Percentiles rank a stretch among this genome's conserved stretches.
These are phyloP conservation scores for Merops nubicus DNA, from an alignment of 2,113 vertebrate species.

Conservation along the genomic window DNA sequence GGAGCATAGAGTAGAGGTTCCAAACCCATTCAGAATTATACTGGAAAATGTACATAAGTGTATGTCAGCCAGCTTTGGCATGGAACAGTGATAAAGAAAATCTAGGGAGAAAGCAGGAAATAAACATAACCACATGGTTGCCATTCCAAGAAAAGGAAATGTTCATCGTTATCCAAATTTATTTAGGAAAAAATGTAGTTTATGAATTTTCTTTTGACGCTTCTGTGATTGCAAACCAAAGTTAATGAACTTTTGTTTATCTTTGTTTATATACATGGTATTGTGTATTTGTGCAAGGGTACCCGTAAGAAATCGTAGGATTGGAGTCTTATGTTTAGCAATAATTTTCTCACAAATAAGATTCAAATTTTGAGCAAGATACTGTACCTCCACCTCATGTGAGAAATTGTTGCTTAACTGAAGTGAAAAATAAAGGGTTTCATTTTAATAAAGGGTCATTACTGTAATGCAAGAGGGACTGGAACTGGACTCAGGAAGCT, in stretches of 20 bases:
- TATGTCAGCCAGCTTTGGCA: background rate
- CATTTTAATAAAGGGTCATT: no score
- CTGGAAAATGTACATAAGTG: background rate
- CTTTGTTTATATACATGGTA: background rate
- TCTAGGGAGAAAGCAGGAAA: background rate
- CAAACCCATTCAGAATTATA: background rate
- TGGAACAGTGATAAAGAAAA: background rate
- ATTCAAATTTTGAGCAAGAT: background rate
- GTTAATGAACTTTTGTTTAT: background rate
- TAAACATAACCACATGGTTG: background rate
- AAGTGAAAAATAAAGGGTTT: background rate
- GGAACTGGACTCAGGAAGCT: background rate
- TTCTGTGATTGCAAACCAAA: background rate
- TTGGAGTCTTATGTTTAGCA: background rate
- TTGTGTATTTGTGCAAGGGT: background rate
- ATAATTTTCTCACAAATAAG: rapidly evolving
- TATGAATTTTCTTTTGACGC: background rate
- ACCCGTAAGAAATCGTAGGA: background rate
- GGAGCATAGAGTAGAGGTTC: background rate
- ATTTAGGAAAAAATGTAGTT: background rate
- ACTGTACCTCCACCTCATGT: background rate
- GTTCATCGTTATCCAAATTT: background rate
- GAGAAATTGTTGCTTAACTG: background rate
- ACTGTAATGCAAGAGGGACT: background rate
- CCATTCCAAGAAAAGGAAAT: background rate